A percentile compares a stretch with the other conserved stretches of the same genome.
Evolutionary conservation across 2,888 invertebrate genomes (phyloP).

Genomic region (Encarsia formosa): DNA sequence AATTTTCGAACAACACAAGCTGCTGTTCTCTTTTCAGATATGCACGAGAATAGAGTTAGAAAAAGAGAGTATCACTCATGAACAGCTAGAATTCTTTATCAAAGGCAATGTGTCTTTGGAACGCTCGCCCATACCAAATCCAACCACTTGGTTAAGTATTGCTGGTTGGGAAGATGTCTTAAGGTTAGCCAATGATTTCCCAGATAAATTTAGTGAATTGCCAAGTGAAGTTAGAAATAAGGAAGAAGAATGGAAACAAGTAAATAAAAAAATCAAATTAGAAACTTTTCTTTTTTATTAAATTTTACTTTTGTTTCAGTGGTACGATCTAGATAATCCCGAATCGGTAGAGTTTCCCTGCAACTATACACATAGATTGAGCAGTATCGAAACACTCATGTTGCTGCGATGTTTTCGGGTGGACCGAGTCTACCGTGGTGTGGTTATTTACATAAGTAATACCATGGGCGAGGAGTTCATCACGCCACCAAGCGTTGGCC

Average conservation of each 20-base stretch:
- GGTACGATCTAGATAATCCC: constrained; percentile 82
- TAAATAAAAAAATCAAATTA: constrained; percentile 42
- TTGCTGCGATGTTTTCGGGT: constrained; percentile 83
- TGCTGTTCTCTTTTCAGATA: constrained; percentile 89
- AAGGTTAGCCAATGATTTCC: constrained; percentile 67
- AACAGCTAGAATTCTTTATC: constrained; percentile 84
- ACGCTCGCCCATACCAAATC: constrained; percentile 64
- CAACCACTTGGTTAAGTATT: constrained; percentile 67
- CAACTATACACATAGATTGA: constrained; percentile 60
- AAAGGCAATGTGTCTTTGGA: constrained; percentile 79
- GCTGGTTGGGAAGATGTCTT: constrained; percentile 82
- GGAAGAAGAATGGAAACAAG: constrained; percentile 64
- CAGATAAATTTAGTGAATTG: constrained; percentile 62
- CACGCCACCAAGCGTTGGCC: constrained; percentile 73
- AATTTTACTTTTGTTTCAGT: constrained; percentile 53
- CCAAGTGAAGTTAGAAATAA: constrained; percentile 59
- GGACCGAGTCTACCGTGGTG: constrained; percentile 82
- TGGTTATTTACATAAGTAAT: constrained; percentile 75
- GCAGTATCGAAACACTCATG: constrained; percentile 72
- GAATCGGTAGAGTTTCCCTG: constrained; percentile 70
- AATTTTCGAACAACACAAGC: constrained; percentile 86
- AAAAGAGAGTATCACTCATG: constrained; percentile 60
- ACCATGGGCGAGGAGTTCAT: constrained; percentile 86
- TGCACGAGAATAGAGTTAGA: constrained; percentile 77
- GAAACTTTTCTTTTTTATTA: background rate